Evolutionary conservation across 2,888 invertebrate species (phyloP), one percentile per base, ranked within the genome.

Genomic region (Ypsolopha scabrella): DNA sequence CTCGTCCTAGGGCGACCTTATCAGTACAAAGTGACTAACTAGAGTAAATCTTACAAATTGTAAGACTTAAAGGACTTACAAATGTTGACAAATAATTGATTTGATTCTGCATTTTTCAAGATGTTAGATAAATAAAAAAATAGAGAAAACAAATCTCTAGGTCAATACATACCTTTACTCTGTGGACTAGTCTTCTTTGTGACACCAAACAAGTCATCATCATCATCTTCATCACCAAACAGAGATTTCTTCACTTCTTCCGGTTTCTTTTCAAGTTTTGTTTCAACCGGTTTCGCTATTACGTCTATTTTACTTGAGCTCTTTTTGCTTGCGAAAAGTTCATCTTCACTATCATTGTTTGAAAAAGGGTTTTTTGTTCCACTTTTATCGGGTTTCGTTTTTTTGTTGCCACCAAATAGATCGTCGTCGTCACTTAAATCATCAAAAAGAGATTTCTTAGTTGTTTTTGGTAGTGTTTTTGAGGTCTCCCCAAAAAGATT

Each of bases 261-360:
- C 48, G 51, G 55, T 55, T 57, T 53, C 59, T 53, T 54, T 58
- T 52, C 58, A 57, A 55, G 59, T 64, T 45, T 60, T 64, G 13
- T 60, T 58, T 24, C 61, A 10, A n/a, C 11, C 6, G 37, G 8
- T 13, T 24, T 48, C 7, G 7, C 7, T n/a, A 24, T 24, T 4
- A 2, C 24, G 24, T 24, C 24, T 24, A 3, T 24, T 24, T 24
- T 4, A 24, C 24, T 24, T 4, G 24, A 24, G 24, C 24, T 24
- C 4, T 24, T 24, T 24, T 24, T 24, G 24, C 24, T 7, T 8
- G 35, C 61, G 58, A 85, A 82, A 10, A 83, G 54, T 35, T 81
- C 80, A 41, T 73, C 75, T 41, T 79, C 80, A 14, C 74, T 77
- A 46, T 80, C 80, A 0, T 80, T 79, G 60, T 77, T 76, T 14